Evolutionary conservation across 2,113 vertebrate species (phyloP), one percentile per base, ranked within the genome.

Genomic region (Cygnus buccinator): DNA sequence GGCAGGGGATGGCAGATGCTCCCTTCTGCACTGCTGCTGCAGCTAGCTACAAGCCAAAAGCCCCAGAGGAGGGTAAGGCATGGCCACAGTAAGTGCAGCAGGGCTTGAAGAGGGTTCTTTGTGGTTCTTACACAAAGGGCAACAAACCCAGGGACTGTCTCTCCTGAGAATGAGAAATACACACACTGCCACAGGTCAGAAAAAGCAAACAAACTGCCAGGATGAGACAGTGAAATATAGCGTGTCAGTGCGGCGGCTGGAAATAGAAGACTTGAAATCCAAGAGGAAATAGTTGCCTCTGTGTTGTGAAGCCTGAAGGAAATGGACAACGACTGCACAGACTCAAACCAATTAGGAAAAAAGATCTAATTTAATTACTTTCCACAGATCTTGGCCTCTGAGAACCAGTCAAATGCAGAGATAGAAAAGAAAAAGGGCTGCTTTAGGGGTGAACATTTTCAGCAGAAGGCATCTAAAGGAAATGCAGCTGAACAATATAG

Each of bases 301-400:
- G 2, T 19, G 31, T 67, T 44, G 22, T 43, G 54, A 77, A 35
- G 37, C 50, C 37, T 43, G 61, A 91, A 95, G 58, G 54, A 94
- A 94, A 93, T 52, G 55, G 75, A 62, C 62, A 82, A 33, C 43
- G 58, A 73, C 39, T 59, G 35, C 29, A 59, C 11, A 7, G 18
- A 86, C 16, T 83, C 67, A 86, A 44, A 85, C 54, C 95, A 92
- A 71, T 94, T 94, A 96, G 87, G 93, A 94, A 96, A 93, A 95
- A 95, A 93, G 63, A 91, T 94, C 86, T 62, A 72, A 92, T 96
- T 95, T 94, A 94, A 93, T 96, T 94, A 81, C 79, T 87, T 95
- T 84, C 73, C 74, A 89, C 37, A 71, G 33, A 75, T 90, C 68
- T 86, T 78, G 39, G 41, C 66, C 77, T 93, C 75, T 87, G 44